These are phyloP conservation scores for Euthynnus affinis DNA, from an alignment of 2,797 vertebrate species.

Conservation along the genomic window DNA sequence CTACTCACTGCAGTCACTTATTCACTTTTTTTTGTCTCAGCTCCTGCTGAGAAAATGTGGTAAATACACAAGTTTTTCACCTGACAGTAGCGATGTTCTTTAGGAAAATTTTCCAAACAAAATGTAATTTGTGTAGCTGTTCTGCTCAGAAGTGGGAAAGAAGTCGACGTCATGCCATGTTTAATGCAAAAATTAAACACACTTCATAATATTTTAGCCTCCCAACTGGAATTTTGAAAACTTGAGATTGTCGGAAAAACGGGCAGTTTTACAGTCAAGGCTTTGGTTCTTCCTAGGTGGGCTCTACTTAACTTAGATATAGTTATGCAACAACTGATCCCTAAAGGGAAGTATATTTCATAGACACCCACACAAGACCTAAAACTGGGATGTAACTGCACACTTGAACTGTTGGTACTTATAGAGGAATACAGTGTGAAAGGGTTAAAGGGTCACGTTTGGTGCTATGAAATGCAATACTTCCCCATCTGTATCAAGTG, in stretches of 20 bases:
- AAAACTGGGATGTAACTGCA: conserved; percentile 68
- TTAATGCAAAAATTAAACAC: conserved; percentile 63
- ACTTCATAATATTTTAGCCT: conserved; percentile 46
- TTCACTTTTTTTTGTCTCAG: neutral
- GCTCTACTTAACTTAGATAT: conserved; percentile 79
- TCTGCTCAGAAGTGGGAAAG: conserved; percentile 24
- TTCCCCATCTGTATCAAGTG: conserved; percentile 86
- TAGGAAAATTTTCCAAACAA: conserved; percentile 40
- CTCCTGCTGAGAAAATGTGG: conserved; percentile 6
- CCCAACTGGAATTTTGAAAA: conserved; percentile 49
- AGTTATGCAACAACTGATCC: conserved; percentile 86
- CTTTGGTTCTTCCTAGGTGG: conserved; percentile 74
- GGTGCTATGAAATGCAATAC: conserved; percentile 81
- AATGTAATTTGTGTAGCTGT: conserved; percentile 47
- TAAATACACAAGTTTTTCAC: conserved; percentile 6
- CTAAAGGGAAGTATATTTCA: conserved; percentile 78
- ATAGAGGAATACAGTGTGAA: conserved; percentile 31
- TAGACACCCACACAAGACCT: conserved; percentile 71
- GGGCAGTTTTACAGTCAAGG: conserved; percentile 53
- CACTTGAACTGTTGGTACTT: conserved; percentile 56
- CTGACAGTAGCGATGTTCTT: conserved; percentile 27
- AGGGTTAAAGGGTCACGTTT: conserved; percentile 59
- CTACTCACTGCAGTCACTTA: neutral
- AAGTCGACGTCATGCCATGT: conserved; percentile 30
- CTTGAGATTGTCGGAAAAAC: conserved; percentile 33